phyloP scores from a whole-genome alignment of 2,888 invertebrate species.

The Neoaliturus tenellus region DNA sequence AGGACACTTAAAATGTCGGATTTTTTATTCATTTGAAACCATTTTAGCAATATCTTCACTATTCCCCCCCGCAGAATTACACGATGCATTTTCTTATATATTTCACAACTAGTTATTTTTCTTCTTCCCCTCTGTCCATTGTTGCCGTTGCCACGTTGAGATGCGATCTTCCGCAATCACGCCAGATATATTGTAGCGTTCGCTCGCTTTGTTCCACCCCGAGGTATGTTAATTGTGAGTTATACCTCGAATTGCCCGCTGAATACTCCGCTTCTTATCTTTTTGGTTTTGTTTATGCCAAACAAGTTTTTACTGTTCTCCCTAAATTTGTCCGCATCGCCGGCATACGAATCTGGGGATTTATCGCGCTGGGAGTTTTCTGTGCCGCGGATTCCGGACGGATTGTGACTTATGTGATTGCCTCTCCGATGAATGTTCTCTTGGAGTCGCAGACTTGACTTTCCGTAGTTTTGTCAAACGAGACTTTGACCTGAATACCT shows the following conservation, averaged over 20 bases:
- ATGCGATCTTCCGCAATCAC: constrained; percentile 15
- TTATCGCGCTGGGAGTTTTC: constrained; percentile 18
- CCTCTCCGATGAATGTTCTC: neutral
- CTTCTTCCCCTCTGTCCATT: neutral
- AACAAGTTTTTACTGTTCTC: constrained; percentile 48
- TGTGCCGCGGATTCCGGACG: neutral
- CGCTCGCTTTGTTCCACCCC: constrained; percentile 16
- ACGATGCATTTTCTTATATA: neutral
- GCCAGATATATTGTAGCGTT: constrained; percentile 25
- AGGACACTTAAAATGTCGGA: too few relatives aligned
- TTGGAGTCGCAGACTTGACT: too few relatives aligned
- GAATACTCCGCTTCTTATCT: constrained; percentile 46
- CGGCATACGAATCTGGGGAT: neutral
- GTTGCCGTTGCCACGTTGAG: neutral
- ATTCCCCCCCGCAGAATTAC: neutral
- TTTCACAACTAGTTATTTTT: neutral
- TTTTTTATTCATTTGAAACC: too few relatives aligned
- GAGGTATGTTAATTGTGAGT: constrained; percentile 51
- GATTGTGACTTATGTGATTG: constrained; percentile 17
- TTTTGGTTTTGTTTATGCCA: constrained; percentile 50
- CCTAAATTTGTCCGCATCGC: constrained; percentile 45
- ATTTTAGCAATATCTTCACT: neutral
- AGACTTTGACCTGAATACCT: too few relatives aligned
- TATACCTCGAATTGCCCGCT: constrained; percentile 49
- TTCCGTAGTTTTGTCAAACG: too few relatives aligned